Evolutionary conservation across 2,113 vertebrate species (phyloP).

Genomic region (Pelusios castaneus): DNA sequence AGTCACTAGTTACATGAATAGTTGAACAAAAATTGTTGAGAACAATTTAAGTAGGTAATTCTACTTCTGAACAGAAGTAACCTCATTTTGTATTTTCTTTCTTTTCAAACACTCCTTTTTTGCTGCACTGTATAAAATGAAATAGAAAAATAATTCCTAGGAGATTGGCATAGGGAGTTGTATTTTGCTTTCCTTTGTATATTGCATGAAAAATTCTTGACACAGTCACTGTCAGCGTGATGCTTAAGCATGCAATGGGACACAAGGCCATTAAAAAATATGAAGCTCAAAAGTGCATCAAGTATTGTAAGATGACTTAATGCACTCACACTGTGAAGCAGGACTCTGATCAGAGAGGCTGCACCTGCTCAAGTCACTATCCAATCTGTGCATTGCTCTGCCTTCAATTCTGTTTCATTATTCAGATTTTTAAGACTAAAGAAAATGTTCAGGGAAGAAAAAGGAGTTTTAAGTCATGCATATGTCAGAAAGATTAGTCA

Average conservation of each 20-base stretch:
- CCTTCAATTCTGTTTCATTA: background rate
- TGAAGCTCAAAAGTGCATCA: background rate
- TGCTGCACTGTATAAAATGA: background rate
- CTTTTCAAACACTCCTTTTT: background rate
- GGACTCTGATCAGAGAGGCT: background rate
- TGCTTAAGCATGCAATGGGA: background rate
- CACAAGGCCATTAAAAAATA: background rate
- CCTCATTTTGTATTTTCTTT: accelerated
- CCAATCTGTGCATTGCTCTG: background rate
- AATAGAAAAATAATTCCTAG: background rate
- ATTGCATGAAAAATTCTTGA: background rate
- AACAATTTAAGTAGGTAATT: background rate
- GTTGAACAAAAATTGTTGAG: background rate
- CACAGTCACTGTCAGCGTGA: background rate
- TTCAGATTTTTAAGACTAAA: background rate
- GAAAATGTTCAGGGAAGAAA: background rate
- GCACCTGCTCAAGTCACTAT: background rate
- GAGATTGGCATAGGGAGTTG: accelerated
- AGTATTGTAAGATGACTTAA: background rate
- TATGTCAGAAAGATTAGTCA: background rate
- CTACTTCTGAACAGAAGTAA: background rate
- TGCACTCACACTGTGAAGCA: slow-evolving; percentile 11
- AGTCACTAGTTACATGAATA: background rate
- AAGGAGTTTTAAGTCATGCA: background rate
- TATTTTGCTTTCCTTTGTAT: background rate